Evolutionary conservation across 2,113 vertebrate species (phyloP), one percentile per base, ranked within the genome.

Genomic region (Bettongia penicillata): DNA sequence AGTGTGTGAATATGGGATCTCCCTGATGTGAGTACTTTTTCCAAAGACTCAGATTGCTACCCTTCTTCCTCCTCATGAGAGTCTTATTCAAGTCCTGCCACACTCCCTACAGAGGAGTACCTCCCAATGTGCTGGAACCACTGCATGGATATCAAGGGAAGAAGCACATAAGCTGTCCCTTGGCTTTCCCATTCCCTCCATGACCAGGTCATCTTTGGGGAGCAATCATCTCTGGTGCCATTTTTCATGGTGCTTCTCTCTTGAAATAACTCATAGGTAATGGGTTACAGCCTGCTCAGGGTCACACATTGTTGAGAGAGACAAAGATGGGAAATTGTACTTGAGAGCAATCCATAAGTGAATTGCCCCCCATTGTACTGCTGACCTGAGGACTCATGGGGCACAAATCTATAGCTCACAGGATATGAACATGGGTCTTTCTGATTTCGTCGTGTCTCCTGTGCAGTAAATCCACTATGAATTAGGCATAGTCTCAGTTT

Each of bases 401-500:
- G 1, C 61, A 7, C 61, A 77, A 14, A 68, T 37, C 57, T 22
- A 37, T 28, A 68, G 57, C 57, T 1, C 12, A 31, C 11, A 37
- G 31, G 57, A 3, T 4, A 37, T 31, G 57, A 37, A 37, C 28
- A 31, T 26, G 10, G 25, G 8, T 57, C 26, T 31, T 57, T 26
- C 26, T 12, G 25, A 28, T 31, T 55, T 28, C 55, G 55, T 28
- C 55, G 9, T 28, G 61, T 16, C 1, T 19, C 25, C 61, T 77
- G 37, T 0, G 61, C 31, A 0, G 12, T 16, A 10, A 14, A 37
- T 1, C 22, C 11, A 8, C 68, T 19, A 1, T 8, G n/a, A 43
- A 8, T 43, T 16, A 43, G 19, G n/a, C 37, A 6, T 6, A n/a
- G 37, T 1, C 61, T 68, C 57, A 37, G 61, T n/a, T 37, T 77